phyloP scores from a whole-genome alignment of 2,888 invertebrate genomes.

The Nyleta sp. region DNA sequence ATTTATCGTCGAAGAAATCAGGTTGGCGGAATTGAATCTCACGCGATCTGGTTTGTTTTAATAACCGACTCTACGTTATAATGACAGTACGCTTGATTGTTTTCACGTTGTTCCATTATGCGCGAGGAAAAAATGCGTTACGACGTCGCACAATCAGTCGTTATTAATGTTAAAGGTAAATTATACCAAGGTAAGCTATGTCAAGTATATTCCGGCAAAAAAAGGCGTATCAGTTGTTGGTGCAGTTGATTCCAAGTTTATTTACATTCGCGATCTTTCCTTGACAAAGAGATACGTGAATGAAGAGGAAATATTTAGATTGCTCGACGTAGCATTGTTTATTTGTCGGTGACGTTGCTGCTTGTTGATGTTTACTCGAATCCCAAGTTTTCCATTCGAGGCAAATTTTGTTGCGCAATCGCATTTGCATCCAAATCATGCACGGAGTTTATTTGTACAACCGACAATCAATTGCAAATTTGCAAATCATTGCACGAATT shows the following conservation, averaged over 20 bases:
- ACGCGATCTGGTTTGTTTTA: conserved; percentile 28
- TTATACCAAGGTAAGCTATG: conserved; percentile 54
- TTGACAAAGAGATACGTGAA: conserved; percentile 55
- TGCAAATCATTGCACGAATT: too few relatives aligned
- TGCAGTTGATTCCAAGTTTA: conserved; percentile 50
- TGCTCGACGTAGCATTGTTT: conserved; percentile 28
- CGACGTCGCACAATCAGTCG: conserved; percentile 30
- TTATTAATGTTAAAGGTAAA: conserved; percentile 51
- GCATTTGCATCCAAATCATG: too few relatives aligned
- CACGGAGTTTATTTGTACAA: too few relatives aligned
- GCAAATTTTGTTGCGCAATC: conserved; percentile 9
- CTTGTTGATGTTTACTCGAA: conserved; percentile 30
- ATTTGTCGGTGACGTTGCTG: conserved; percentile 17
- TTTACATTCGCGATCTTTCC: conserved; percentile 50
- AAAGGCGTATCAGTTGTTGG: conserved; percentile 52
- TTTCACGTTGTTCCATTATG: conserved; percentile 22
- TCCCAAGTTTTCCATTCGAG: conserved; percentile 39
- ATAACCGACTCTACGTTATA: conserved; percentile 4
- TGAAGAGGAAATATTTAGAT: conserved; percentile 55
- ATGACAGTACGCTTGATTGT: conserved; percentile 16
- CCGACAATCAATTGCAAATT: too few relatives aligned
- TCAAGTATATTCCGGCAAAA: conserved; percentile 43
- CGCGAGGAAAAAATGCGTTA: conserved; percentile 19
- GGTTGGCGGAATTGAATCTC: too few relatives aligned
- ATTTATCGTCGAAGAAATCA: too few relatives aligned